Base-by-base conservation (phyloP, 2,888 invertebrate genomes). In the Anthrax anthrax region DNA sequence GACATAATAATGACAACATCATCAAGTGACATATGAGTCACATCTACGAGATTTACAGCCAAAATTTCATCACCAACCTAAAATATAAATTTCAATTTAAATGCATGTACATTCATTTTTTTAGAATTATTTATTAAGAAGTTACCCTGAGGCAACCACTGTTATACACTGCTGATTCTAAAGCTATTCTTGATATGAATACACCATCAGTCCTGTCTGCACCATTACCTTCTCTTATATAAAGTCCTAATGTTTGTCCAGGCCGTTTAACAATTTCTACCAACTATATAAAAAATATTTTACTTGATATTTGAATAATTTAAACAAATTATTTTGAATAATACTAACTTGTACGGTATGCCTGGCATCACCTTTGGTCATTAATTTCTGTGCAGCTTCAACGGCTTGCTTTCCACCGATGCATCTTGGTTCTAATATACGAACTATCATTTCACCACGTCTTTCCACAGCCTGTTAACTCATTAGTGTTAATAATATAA, bases 1-100 rank as follows among this genome's bases (percentile, higher is more conserved):
- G 95, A 95, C 92, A 98, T 96, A 60, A 97, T 91, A 61, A 97
- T 92, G 56, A 98, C 98, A 53, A 98, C 98, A 69, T 98, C 98
- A 69, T 98, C 97, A 60, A 98, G 74, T 55, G 92, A 91, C 95
- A 97, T 97, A 60, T 88, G 82, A 53, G 92, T 86, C 56, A 98
- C 97, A 67, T 96, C 95, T 55, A 98, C 97, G 62, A 95, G 75
- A 71, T 98, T 98, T 48, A 98, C 96, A 36, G 95, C 94, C 57
- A 98, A 73, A 62, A 98, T 96, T 74, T 98, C 97, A 70, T 98
- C 97, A 40, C 96, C 96, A 43, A 97, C 95, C 76, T 84, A 27
- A 9, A 43, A 29, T 46, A 27, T 2, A 23, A 23, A 6, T 4
- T 6, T 6, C 5, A 23, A 23, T 6, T 6, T 4, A 23, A 23